Conservation (phyloP, 2,113 vertebrate species). For the Megalops atlanticus region DNA sequence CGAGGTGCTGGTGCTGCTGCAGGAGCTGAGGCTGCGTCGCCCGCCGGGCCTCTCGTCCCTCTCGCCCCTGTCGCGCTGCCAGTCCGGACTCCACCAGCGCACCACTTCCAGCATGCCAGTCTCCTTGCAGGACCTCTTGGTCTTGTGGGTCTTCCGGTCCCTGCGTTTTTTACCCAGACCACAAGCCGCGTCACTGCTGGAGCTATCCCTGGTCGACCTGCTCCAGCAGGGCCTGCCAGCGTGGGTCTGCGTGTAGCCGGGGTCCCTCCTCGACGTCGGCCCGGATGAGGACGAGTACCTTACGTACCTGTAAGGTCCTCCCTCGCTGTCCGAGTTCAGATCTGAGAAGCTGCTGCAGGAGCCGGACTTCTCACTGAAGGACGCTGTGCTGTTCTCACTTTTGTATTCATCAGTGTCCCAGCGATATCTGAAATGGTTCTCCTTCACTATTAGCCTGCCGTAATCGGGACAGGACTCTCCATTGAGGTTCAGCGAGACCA, state of each 20-base stretch:
- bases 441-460: slow-evolving; percentile 16
- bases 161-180: too few species aligned
- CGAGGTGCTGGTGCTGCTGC: slow-evolving; percentile 65
- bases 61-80: slow-evolving; percentile 57
- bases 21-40: slow-evolving; percentile 61
- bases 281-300: slow-evolving; percentile 52
- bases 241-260: slow-evolving; percentile 54
- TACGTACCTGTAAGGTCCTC: slow-evolving; percentile 42
- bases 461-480: slow-evolving; percentile 51
- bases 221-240: slow-evolving; percentile 46
- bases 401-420: slow-evolving; percentile 44
- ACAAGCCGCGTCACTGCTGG: too few species aligned
- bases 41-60: slow-evolving; percentile 47
- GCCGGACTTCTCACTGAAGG: slow-evolving; percentile 48
- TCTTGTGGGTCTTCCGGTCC: slow-evolving; percentile 47
- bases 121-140: slow-evolving; percentile 59
- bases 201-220: slow-evolving; percentile 36
- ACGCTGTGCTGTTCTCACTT: slow-evolving; percentile 47
- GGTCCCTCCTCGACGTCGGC: slow-evolving; percentile 49
- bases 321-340: slow-evolving; percentile 51
- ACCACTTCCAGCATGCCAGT: slow-evolving; percentile 53
- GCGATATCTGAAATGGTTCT: slow-evolving; percentile 45
- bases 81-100: slow-evolving; percentile 52
- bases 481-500: slow-evolving; percentile 41
- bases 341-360: slow-evolving; percentile 49